These are phyloP conservation scores for Dromococcyx pavoninus DNA, from an alignment of 2,797 vertebrate species.

Conservation along the genomic window DNA sequence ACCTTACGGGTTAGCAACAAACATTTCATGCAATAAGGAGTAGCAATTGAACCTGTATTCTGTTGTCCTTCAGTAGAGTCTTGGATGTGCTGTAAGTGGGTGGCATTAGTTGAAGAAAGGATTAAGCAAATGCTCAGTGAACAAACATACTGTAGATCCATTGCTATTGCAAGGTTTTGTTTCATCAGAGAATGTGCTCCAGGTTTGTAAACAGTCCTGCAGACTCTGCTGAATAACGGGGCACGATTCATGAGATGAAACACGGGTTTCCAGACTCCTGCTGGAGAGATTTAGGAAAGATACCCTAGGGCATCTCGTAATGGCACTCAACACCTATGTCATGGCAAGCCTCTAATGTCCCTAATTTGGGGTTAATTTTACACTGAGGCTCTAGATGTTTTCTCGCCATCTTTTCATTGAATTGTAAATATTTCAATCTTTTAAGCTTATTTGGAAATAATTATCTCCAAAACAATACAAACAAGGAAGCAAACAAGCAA, in stretches of 20 bases:
- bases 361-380: not conserved
- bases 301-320: not conserved
- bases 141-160: accelerated
- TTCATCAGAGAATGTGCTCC: not conserved
- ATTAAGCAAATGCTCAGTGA: not conserved
- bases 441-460: conserved; percentile 24
- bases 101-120: not conserved
- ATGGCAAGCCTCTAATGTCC: not conserved
- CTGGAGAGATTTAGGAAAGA: not conserved
- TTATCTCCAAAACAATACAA: conserved; percentile 1
- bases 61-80: not conserved
- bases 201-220: not conserved
- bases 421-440: not conserved
- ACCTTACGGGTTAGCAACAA: not conserved
- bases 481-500: not conserved
- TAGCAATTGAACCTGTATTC: not conserved
- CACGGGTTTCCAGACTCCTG: not conserved
- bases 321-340: not conserved
- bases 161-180: not conserved
- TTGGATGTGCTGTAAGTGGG: not conserved
- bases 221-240: accelerated
- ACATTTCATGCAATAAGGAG: not conserved
- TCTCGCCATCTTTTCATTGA: not conserved
- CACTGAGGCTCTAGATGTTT: not conserved
- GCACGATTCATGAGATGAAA: not conserved